Evolutionary conservation across 2,888 invertebrate species (phyloP), one percentile per base, ranked within the genome.

Genomic region (Lamellibrachia columna): DNA sequence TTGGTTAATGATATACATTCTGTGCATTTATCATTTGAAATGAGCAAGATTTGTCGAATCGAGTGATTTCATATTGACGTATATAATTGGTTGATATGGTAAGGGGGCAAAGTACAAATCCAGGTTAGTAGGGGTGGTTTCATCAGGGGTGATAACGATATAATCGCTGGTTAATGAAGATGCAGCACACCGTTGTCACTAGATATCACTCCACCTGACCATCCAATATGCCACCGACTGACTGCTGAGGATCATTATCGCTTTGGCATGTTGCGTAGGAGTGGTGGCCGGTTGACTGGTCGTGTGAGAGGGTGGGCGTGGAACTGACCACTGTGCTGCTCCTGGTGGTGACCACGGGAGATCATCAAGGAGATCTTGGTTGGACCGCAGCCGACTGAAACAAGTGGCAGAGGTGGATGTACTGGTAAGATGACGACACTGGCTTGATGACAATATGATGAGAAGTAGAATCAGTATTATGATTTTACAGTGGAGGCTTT

Each of bases 361-460:
- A 96, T 96, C 95, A 95, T 95, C 93, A 96, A 94, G 91, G 95
- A 95, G 93, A 95, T 95, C 94, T 95, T 96, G 93, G 95, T 95
- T 93, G 95, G 95, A 92, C 95, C 75, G n/a, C 75, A 75, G 75
- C 75, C 75, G 22, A 75, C 75, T 75, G 75, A 75, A 75, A 75
- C 75, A 40, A 40, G 22, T 75, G 75, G n/a, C 15, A 75, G 22
- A 22, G 60, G 60, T 75, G 75, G 75, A 75, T 22, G 4, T 75
- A 6, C 6, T 22, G 22, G n/a, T 75, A 22, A 22, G 15, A 6
- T 75, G 22, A 15, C 4, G 3, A 22, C 6, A 22, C 4, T 40
- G 40, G 40, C 40, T 40, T 40, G 40, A 40, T 40, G 40, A 40
- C 40, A 40, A 40, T 40, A 40, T 40, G 40, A 40, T 40, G 40